phyloP scores from a whole-genome alignment of 2,113 vertebrate species.

The Prunella fulvescens region DNA sequence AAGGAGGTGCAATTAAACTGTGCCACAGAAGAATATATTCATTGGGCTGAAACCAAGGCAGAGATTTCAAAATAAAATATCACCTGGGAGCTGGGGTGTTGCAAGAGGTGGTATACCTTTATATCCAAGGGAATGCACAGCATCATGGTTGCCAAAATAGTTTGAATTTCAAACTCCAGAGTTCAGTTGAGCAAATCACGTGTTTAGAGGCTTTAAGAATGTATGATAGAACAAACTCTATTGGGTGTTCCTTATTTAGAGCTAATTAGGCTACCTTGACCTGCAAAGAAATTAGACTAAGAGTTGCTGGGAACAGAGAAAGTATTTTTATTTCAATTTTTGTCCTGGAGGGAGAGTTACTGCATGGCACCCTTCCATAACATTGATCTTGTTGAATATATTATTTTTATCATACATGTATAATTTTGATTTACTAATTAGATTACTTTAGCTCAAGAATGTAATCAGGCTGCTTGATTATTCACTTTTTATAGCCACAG shows the following conservation, averaged over 20 bases:
- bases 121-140: neutral
- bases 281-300: slow-evolving; percentile 31
- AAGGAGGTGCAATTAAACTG: neutral
- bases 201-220: neutral
- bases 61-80: neutral
- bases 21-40: neutral
- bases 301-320: neutral
- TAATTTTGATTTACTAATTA: slow-evolving; percentile 18
- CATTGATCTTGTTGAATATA: neutral
- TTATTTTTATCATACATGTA: neutral
- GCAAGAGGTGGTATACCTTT: neutral
- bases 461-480: slow-evolving; percentile 8
- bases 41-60: neutral
- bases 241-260: slow-evolving; percentile 58
- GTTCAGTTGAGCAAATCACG: neutral
- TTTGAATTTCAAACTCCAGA: neutral
- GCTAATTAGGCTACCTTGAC: slow-evolving; percentile 54
- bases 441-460: neutral
- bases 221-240: slow-evolving; percentile 6
- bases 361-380: neutral
- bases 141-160: neutral
- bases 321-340: slow-evolving; percentile 48
- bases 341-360: slow-evolving; percentile 11
- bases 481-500: neutral
- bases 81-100: neutral